These are phyloP conservation scores for Cerceris ruficornis DNA, from an alignment of 2,888 invertebrate species.

Conservation along the genomic window DNA sequence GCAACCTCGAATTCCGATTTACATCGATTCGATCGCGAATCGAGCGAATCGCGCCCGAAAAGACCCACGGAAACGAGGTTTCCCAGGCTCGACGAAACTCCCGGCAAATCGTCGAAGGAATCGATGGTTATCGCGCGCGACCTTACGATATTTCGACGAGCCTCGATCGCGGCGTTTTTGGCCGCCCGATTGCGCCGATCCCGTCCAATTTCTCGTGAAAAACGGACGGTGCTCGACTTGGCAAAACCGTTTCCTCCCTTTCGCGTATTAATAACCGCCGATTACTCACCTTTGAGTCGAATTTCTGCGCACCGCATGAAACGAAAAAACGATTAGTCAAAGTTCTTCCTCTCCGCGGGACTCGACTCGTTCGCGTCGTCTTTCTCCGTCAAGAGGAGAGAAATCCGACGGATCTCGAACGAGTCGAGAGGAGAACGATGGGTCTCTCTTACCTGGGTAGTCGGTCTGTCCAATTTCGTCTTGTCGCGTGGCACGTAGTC, in stretches of 20 bases:
- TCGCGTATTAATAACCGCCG: slow-evolving; percentile 43
- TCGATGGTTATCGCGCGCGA: slow-evolving; percentile 2
- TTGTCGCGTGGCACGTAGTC: slow-evolving; percentile 76
- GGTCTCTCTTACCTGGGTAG: slow-evolving; percentile 70
- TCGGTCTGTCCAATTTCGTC: slow-evolving; percentile 78
- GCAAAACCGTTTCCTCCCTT: slow-evolving; percentile 52
- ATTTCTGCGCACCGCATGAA: slow-evolving; percentile 72
- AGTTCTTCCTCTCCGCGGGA: neutral
- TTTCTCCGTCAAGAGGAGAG: too few relatives aligned
- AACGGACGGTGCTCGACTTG: slow-evolving; percentile 30
- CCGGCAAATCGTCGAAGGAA: neutral
- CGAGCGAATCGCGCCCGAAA: neutral
- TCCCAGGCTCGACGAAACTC: neutral
- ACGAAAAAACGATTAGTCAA: slow-evolving; percentile 43
- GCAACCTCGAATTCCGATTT: slow-evolving; percentile 3
- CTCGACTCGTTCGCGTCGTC: too few relatives aligned
- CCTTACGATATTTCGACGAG: slow-evolving; percentile 35
- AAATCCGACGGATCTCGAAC: too few relatives aligned
- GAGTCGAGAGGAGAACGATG: too few relatives aligned
- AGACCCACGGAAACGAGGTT: too few relatives aligned
- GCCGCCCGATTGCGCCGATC: slow-evolving; percentile 41
- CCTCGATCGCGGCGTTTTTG: slow-evolving; percentile 39
- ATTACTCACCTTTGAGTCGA: slow-evolving; percentile 79
- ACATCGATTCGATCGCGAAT: neutral
- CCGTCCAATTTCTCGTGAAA: slow-evolving; percentile 14